phyloP scores from a whole-genome alignment of 2,113 vertebrate species.

The Neoarius graeffei region DNA sequence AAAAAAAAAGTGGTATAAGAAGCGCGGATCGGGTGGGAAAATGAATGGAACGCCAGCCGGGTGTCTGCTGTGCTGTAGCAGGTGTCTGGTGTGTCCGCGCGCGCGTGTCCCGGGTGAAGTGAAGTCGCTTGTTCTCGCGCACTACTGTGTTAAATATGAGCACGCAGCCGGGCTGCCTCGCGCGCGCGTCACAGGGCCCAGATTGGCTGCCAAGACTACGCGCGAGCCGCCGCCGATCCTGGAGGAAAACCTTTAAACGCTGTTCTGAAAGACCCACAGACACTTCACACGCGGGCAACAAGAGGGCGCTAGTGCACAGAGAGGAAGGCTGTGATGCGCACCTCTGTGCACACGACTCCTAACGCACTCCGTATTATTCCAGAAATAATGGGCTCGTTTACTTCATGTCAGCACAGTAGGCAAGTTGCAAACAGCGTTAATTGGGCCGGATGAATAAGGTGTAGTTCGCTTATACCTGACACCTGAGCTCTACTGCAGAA shows the following conservation, averaged over 20 bases:
- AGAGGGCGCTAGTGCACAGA: constrained; percentile 72
- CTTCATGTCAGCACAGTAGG: constrained; percentile 6
- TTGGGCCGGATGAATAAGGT: constrained; percentile 3
- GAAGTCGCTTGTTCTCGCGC: constrained; percentile 60
- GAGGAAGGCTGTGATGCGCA: background rate
- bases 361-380: background rate
- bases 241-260: constrained; percentile 63
- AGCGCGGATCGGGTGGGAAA: background rate
- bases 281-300: constrained; percentile 66
- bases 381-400: constrained; percentile 15
- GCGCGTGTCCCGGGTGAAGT: constrained; percentile 66
- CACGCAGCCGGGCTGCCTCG: constrained; percentile 80
- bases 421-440: constrained; percentile 8
- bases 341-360: background rate
- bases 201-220: constrained; percentile 84
- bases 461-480: background rate
- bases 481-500: background rate
- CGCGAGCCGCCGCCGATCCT: constrained; percentile 76
- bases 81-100: constrained; percentile 61
- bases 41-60: constrained; percentile 44
- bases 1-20: background rate
- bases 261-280: constrained; percentile 41
- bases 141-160: constrained; percentile 87
- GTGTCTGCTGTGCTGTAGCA: constrained; percentile 52
- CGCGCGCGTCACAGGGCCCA: constrained; percentile 86